phyloP scores from a whole-genome alignment of 2,113 vertebrate species.

The Chlamydotis undulata region DNA sequence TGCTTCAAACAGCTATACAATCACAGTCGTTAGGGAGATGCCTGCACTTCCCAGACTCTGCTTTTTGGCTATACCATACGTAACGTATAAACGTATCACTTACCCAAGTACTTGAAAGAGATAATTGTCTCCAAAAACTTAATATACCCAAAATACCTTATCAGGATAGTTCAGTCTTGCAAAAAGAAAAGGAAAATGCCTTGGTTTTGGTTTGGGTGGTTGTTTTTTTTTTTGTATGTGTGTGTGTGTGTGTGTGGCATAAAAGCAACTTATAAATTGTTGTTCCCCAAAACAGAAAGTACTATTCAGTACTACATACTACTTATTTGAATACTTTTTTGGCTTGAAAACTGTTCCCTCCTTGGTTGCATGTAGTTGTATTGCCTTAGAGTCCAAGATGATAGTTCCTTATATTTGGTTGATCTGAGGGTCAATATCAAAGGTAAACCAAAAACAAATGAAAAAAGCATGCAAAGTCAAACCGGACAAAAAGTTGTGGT shows the following conservation, averaged over 20 bases:
- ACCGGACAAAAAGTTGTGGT: background rate
- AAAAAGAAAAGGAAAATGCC: background rate
- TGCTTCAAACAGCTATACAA: background rate
- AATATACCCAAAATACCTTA: background rate
- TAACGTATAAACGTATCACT: background rate
- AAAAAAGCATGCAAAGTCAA: background rate
- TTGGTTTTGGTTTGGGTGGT: too few species aligned
- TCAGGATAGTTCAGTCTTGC: background rate
- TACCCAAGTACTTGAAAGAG: background rate
- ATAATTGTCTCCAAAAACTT: background rate
- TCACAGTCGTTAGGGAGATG: background rate
- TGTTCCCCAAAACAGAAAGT: background rate
- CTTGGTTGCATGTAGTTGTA: background rate
- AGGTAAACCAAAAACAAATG: background rate
- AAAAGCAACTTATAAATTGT: background rate
- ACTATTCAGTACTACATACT: background rate
- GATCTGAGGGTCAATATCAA: background rate
- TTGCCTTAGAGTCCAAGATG: background rate
- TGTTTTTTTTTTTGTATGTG: too few species aligned
- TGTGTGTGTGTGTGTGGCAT: background rate
- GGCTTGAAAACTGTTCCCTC: background rate
- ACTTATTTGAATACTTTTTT: background rate
- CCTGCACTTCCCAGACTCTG: background rate
- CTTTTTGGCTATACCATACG: background rate
- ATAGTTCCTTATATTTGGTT: rapidly evolving